Base-by-base conservation (phyloP, 1,140 invertebrate genomes). In the Saccostrea glomerata region DNA sequence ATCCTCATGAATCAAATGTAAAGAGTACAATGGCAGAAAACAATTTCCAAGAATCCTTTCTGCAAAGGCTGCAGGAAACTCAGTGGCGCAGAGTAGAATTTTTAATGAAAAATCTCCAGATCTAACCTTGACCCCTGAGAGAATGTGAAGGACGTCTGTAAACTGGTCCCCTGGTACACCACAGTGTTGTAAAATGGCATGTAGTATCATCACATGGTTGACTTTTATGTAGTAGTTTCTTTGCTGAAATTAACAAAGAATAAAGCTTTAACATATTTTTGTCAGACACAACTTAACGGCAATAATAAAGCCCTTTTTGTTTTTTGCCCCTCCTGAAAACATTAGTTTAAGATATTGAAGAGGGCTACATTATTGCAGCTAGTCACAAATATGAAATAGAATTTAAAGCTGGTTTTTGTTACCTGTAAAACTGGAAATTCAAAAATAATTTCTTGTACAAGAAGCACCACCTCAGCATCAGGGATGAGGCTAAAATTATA, bases 401-500 rank as follows among this genome's bases (percentile, higher is more conserved):
- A 47, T 47, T 47, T 47, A 7, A 9, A 47, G 47, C 47, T 47
- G 47, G 9, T 47, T 63, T 63, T 63, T 20, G 63, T 47, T 90
- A 93, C 96, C 82, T 96, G 95, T 2, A 97, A 93, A 30, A 95
- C 95, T 0, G 97, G 96, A 90, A 98, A 96, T 92, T 97, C 96
- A 86, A 96, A 96, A 60, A 97, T 96, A 15, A 98, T 96, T 95
- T 98, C 97, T 95, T 96, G 96, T 0, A 97, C 96, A 40, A 98
- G 95, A 13, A 96, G 96, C n/a, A 98, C 95, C 0, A 98, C 93
- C 94, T 99, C 98, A 3, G 97, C 98, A 95, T 99, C 98, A 20
- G 97, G 96, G 93, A 98, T 96, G 12, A 97, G 95, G 90, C 96
- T 97, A 84, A 96, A 91, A 88, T 63, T 17, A 63, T 17, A 63